Base-by-base conservation (phyloP, 2,113 vertebrate genomes). In the Melanotaenia duboulayi region DNA sequence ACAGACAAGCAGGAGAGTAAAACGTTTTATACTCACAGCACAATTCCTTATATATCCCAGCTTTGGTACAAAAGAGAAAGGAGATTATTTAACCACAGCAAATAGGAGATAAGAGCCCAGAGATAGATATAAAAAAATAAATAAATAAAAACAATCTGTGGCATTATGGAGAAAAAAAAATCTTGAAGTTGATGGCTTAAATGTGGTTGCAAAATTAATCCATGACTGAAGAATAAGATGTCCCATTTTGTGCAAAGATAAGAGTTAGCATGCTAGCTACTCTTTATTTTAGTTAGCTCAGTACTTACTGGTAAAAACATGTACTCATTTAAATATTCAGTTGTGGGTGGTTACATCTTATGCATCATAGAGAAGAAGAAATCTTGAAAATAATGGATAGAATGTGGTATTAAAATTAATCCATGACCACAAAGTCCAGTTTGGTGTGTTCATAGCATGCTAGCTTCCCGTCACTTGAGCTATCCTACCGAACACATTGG, bases 41-140 rank as follows among this genome's bases (percentile, higher is more conserved):
- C 90, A 94, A 92, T 86, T 93, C 91, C 93, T 94, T 91, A 94
- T 71, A 94, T 82, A 94, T 93, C 93, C 93, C 89, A 93, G 92
- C 94, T 95, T 94, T 84, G 92, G 86, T 91, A 90, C 85, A 91
- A 92, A 87, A 92, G 74, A 94, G 87, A 93, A 90, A 94, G 86
- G 91, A 92, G 74, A 93, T 72, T 83, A 83, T 89, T 87, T 87
- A 89, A 89, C 87, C 82, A 76, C 86, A 90, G 71, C 80, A 78
- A 84, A 78, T 25, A 55, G 55, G 78, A 39, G 69, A 79, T 59
- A 55, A 87, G 52, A 87, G 82, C 55, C 83, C 69, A 89, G 20
- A 52, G 14, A 52, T 23, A 13, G 20, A 24, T 11, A 11, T 22
- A 51, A 52, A 52, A 13, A 52, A 23, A 12, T 11, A 52, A 24